phyloP scores from a whole-genome alignment of 1,140 invertebrate species.

The Phymastichus coffea region DNA sequence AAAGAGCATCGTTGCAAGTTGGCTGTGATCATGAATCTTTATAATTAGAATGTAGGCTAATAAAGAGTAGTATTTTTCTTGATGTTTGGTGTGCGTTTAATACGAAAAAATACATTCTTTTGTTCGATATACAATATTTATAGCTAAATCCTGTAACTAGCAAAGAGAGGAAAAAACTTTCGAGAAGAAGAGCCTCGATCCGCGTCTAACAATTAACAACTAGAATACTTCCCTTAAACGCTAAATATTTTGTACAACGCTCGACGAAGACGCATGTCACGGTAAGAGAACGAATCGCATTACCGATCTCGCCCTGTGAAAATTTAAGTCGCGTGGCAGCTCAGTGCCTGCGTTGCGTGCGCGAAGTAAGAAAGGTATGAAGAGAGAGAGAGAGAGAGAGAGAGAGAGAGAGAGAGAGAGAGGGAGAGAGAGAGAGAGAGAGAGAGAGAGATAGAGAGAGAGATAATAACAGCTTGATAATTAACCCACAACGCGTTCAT shows the following conservation, averaged over 20 bases:
- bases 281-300: no score
- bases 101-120: conserved; percentile 16
- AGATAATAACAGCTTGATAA: no score
- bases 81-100: conserved; percentile 15
- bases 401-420: neutral
- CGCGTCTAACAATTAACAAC: conserved; percentile 14
- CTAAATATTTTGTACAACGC: conserved; percentile 21
- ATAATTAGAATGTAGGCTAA: neutral
- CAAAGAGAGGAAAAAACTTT: no score
- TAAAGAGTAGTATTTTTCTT: neutral
- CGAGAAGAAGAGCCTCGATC: no score
- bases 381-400: neutral
- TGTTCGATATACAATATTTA: neutral
- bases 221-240: conserved; percentile 7
- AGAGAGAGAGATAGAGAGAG: no score
- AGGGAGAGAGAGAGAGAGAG: neutral
- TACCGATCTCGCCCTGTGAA: no score
- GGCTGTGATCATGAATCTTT: conserved; percentile 8
- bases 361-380: neutral
- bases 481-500: no score
- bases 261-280: neutral
- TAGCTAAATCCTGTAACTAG: neutral
- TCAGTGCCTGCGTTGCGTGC: no score
- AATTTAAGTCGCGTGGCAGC: no score
- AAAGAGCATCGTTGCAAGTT: conserved; percentile 52